Conservation (phyloP, 2,797 vertebrate species). For the Enteromius argenteus region DNA sequence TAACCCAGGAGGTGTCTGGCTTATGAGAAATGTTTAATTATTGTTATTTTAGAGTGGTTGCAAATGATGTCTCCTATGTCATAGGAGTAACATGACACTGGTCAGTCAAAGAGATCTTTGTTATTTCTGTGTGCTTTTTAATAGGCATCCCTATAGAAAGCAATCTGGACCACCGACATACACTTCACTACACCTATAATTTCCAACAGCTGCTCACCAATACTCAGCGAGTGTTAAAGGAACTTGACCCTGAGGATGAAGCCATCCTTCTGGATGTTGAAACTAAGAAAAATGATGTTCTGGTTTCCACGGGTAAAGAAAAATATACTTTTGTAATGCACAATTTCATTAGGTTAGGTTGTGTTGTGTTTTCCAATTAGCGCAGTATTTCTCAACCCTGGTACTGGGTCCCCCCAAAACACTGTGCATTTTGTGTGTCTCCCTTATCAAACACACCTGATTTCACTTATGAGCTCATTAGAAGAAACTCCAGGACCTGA, state of each 20-base stretch:
- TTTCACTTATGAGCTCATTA: too few species aligned
- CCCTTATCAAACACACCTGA: too few species aligned
- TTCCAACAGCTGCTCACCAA: slow-evolving; percentile 94
- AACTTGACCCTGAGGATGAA: slow-evolving; percentile 95
- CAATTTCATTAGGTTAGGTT: not conserved
- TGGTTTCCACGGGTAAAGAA: slow-evolving; percentile 93
- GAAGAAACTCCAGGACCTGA: too few species aligned
- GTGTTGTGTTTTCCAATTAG: not conserved
- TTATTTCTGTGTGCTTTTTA: not conserved
- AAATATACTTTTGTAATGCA: not conserved
- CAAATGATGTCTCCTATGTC: not conserved
- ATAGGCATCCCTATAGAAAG: slow-evolving; percentile 95
- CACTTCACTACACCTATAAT: slow-evolving; percentile 89
- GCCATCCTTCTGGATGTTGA: slow-evolving; percentile 94
- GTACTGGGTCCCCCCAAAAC: too few species aligned
- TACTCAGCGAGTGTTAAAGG: slow-evolving; percentile 87
- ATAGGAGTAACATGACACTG: not conserved
- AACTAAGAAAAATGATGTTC: slow-evolving; percentile 97
- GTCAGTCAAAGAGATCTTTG: not conserved
- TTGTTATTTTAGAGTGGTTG: not conserved
- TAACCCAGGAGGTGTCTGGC: slow-evolving; percentile 88
- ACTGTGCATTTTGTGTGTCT: too few species aligned
- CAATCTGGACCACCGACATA: slow-evolving; percentile 90
- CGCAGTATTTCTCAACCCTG: too few species aligned
- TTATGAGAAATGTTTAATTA: not conserved